These are phyloP conservation scores for Lethocerus indicus DNA, from an alignment of 1,140 invertebrate species.

Conservation along the genomic window DNA sequence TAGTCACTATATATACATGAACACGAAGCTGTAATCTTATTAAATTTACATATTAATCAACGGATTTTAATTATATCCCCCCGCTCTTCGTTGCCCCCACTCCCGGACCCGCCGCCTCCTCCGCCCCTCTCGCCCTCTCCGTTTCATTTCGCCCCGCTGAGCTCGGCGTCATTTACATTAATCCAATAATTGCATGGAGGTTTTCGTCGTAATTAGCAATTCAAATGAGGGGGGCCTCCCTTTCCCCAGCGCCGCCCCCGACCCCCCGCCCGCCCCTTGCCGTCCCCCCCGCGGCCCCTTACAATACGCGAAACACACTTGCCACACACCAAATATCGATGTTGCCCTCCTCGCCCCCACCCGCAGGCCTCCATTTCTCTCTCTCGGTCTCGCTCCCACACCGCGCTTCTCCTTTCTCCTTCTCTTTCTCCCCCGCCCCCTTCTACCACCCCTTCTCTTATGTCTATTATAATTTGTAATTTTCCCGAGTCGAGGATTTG, in stretches of 20 bases:
- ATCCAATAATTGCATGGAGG: constrained; percentile 84
- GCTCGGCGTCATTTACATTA: constrained; percentile 75
- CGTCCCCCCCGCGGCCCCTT: constrained; percentile 11
- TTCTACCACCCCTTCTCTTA: constrained; percentile 12
- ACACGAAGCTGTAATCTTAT: constrained; percentile 70
- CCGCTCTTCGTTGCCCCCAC: constrained; percentile 22
- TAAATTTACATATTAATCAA: constrained; percentile 97
- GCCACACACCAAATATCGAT: constrained; percentile 11
- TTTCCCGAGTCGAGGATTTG: too few species aligned
- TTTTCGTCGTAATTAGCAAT: constrained; percentile 71
- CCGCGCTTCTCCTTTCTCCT: background rate
- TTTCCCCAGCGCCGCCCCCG: constrained; percentile 9
- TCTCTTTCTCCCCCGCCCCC: background rate
- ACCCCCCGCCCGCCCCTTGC: constrained; percentile 4
- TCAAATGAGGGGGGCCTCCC: constrained; percentile 49
- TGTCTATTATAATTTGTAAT: constrained; percentile 17
- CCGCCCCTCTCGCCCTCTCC: constrained; percentile 20
- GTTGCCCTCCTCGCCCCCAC: constrained; percentile 11
- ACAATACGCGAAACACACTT: constrained; percentile 11
- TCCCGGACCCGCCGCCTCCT: constrained; percentile 2
- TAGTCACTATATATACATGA: constrained; percentile 20
- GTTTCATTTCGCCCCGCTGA: constrained; percentile 14
- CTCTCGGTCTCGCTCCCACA: background rate
- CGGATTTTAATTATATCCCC: constrained; percentile 84
- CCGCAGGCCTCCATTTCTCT: too few species aligned